A percentile compares a stretch with the other conserved stretches of the same genome.
phyloP scores from a whole-genome alignment of 2,797 vertebrate species.

The Darevskia mixta region DNA sequence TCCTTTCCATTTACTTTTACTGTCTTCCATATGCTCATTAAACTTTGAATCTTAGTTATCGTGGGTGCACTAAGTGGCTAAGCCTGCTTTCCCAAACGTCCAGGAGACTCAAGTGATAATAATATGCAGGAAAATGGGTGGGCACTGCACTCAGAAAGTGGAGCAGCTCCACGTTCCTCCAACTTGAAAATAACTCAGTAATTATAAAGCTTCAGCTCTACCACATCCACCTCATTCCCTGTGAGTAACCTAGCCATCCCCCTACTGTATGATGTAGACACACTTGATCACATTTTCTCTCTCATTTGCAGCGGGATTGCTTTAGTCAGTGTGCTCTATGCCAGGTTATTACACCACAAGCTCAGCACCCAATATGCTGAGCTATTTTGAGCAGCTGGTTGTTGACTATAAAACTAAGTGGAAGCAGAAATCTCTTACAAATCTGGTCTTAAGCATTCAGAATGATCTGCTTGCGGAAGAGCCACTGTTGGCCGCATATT shows the following conservation, averaged over 20 bases:
- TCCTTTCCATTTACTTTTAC: neutral
- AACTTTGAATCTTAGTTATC: neutral
- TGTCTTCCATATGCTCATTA: neutral
- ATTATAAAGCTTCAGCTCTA: neutral
- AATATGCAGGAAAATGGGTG: neutral
- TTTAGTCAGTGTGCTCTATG: neutral
- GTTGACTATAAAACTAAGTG: slow-evolving; percentile 39
- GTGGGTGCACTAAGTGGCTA: neutral
- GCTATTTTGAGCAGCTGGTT: slow-evolving; percentile 42
- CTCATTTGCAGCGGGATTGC: neutral
- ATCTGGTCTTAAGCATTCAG: slow-evolving; percentile 37
- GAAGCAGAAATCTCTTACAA: slow-evolving; percentile 38
- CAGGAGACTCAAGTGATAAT: neutral
- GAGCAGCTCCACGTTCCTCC: neutral
- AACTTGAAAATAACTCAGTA: neutral
- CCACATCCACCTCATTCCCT: neutral
- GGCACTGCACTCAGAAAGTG: no score
- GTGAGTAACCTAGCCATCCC: neutral
- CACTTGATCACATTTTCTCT: neutral
- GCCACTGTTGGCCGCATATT: slow-evolving; percentile 62
- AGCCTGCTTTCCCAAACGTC: neutral
- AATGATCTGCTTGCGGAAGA: slow-evolving; percentile 65
- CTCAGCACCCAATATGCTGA: slow-evolving; percentile 6
- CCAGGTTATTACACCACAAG: slow-evolving; percentile 24
- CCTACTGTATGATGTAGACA: neutral